These are phyloP conservation scores for Ceyx margarethae DNA, from an alignment of 2,113 vertebrate species.

Conservation along the genomic window DNA sequence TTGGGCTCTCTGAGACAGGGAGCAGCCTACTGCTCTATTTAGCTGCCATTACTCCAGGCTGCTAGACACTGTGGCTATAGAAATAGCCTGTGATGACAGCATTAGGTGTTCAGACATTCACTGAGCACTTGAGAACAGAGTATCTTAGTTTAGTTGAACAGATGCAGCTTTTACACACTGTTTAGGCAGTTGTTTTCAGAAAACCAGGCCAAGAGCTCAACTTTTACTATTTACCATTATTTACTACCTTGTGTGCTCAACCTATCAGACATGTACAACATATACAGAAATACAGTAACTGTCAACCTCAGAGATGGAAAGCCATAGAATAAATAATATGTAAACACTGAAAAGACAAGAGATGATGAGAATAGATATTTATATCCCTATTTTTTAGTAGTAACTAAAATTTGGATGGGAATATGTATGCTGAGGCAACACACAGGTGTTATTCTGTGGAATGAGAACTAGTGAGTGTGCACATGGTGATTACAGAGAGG, in stretches of 20 bases:
- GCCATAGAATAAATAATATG: not conserved
- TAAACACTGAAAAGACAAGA: not conserved
- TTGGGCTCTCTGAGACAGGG: not conserved
- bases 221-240: not conserved
- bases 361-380: not conserved
- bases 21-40: not conserved
- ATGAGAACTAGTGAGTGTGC: not conserved
- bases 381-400: not conserved
- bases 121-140: not conserved
- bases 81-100: not conserved
- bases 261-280: not conserved
- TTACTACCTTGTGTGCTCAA: not conserved
- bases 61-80: not conserved
- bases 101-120: not conserved
- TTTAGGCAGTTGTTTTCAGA: not conserved
- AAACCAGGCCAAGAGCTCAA: not conserved
- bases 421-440: not conserved
- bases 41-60: not conserved
- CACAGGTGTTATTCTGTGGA: not conserved
- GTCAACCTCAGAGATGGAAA: not conserved
- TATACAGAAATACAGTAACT: not conserved
- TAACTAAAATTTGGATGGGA: not conserved
- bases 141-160: not conserved
- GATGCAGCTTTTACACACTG: not conserved
- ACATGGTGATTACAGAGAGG: not conserved